Evolutionary conservation across 1,140 invertebrate genomes (phyloP).

Genomic region (Pachypeltis micranthus): DNA sequence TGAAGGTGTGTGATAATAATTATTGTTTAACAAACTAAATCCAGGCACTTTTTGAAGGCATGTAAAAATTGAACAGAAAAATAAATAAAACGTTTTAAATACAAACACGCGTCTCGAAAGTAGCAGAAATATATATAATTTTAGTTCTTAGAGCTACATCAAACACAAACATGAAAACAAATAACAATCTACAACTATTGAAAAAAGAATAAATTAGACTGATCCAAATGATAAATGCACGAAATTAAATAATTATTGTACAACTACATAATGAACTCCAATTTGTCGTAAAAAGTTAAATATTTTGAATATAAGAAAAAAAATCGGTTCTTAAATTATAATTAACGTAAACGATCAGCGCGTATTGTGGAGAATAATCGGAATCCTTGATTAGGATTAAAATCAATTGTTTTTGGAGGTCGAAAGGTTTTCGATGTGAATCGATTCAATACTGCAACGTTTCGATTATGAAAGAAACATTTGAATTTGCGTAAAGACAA

Average conservation of each 20-base stretch:
- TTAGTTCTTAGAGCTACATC: background rate
- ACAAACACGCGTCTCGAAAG: background rate
- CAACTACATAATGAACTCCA: background rate
- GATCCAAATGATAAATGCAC: slow-evolving; percentile 2
- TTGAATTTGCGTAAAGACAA: too few relatives aligned
- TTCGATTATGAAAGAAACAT: too few relatives aligned
- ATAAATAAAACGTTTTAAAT: background rate
- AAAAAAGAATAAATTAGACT: background rate
- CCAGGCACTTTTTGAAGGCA: background rate
- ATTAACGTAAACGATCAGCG: too few relatives aligned
- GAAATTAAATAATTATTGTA: background rate
- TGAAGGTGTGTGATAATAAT: background rate
- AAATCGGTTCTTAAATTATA: too few relatives aligned
- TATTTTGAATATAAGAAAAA: too few relatives aligned
- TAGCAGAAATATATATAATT: too few relatives aligned
- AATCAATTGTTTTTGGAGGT: too few relatives aligned
- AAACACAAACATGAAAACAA: too few relatives aligned
- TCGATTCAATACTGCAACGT: too few relatives aligned
- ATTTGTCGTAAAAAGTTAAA: background rate
- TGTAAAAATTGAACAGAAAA: background rate
- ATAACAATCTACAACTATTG: background rate
- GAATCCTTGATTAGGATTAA: too few relatives aligned
- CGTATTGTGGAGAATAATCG: too few relatives aligned
- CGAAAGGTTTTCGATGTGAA: too few relatives aligned
- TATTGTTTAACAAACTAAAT: background rate